Conservation (phyloP, 2,797 vertebrate genomes). For the Rhinichthys osculus region DNA sequence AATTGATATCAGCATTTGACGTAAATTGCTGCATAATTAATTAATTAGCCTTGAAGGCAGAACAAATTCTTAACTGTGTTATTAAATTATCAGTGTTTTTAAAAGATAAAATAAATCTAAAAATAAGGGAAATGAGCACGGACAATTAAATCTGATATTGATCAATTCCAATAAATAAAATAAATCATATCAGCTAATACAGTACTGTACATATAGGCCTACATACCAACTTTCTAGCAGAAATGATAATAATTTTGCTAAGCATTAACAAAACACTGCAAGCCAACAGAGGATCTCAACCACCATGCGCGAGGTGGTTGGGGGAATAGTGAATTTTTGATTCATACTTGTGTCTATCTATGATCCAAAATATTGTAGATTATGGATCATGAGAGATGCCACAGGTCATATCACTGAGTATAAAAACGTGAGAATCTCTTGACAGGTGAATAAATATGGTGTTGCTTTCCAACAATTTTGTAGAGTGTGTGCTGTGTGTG, state of each 20-base stretch:
- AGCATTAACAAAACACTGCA: neutral
- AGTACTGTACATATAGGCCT: too few relatives aligned
- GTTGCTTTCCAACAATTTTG: constrained; percentile 4
- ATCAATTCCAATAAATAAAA: too few relatives aligned
- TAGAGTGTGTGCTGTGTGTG: neutral
- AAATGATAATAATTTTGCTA: neutral
- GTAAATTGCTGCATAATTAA: neutral
- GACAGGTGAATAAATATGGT: constrained; percentile 14
- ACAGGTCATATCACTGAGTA: neutral
- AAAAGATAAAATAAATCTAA: too few relatives aligned
- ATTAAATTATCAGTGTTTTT: too few relatives aligned
- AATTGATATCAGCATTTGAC: neutral
- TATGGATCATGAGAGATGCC: neutral
- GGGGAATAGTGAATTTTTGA: neutral
- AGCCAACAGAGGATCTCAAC: neutral
- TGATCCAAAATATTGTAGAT: neutral
- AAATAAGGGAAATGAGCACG: too few relatives aligned
- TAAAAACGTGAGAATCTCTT: neutral
- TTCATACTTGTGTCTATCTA: neutral
- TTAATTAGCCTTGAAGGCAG: neutral
- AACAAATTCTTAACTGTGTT: neutral
- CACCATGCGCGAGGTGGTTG: neutral
- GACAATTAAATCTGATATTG: neutral
- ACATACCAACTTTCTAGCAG: neutral
- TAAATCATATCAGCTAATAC: too few relatives aligned